A percentile compares a stretch with the other conserved stretches of the same genome.
Conservation (phyloP, 1,140 invertebrate species). For the Carposina sasakii region DNA sequence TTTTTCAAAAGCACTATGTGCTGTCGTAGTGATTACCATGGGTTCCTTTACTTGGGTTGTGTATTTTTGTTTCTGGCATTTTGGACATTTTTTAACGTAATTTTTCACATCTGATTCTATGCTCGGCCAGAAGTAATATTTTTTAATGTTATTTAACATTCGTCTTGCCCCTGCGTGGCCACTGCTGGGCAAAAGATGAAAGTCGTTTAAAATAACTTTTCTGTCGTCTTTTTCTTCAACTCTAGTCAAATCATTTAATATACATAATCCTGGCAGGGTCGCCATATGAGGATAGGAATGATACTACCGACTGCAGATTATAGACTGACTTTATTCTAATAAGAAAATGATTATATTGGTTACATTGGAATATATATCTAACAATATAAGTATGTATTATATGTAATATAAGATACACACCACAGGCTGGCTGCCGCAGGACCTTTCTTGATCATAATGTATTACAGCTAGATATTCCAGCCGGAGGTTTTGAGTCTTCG, state of each 20-base stretch:
- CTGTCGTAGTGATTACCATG: conserved; percentile 4
- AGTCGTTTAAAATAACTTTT: conserved; percentile 5
- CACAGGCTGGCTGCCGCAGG: too few species aligned
- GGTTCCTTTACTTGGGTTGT: neutral
- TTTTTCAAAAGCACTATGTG: neutral
- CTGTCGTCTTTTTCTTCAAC: neutral
- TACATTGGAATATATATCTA: too few species aligned
- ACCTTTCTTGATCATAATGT: too few species aligned
- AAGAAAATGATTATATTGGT: too few species aligned
- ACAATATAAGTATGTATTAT: too few species aligned
- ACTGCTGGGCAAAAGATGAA: conserved; percentile 7
- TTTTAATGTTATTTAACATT: conserved; percentile 4
- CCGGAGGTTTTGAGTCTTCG: too few species aligned
- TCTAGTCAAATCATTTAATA: neutral
- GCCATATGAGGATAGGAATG: too few species aligned
- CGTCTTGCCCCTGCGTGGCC: conserved; percentile 3
- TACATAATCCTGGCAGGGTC: conserved; percentile 14
- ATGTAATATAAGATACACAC: too few species aligned
- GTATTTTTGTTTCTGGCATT: conserved; percentile 9
- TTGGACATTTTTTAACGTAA: conserved; percentile 2
- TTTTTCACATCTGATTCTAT: neutral
- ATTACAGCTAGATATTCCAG: too few species aligned
- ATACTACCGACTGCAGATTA: too few species aligned
- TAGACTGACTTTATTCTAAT: too few species aligned
- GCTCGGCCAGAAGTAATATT: conserved; percentile 3